These are phyloP conservation scores for Actinostola sp. DNA, from an alignment of 92 coral and sea anemone species.

Conservation along the genomic window DNA sequence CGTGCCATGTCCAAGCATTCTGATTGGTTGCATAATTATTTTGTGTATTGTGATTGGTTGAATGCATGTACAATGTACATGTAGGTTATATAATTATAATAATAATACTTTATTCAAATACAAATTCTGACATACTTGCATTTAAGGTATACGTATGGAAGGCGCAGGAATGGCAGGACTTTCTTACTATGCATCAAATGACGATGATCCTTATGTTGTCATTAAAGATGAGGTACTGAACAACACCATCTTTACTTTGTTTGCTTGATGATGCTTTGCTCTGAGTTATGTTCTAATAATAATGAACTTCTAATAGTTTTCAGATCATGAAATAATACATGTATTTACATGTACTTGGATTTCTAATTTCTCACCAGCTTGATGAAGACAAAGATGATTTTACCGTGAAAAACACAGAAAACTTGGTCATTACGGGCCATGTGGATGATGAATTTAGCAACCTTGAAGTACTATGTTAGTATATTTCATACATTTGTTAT, in stretches of 20 bases:
- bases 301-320: too few species aligned
- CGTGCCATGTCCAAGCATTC: too few species aligned
- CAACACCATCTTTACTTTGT: too few species aligned
- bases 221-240: slow-evolving; percentile 70
- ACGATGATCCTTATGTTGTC: slow-evolving; percentile 91
- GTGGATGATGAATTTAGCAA: slow-evolving; percentile 94
- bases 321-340: not conserved
- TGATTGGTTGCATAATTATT: too few species aligned
- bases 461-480: slow-evolving; percentile 84
- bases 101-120: too few species aligned
- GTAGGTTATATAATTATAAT: too few species aligned
- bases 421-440: slow-evolving; percentile 82
- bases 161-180: slow-evolving; percentile 99
- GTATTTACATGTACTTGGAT: too few species aligned
- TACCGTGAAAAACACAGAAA: slow-evolving; percentile 80
- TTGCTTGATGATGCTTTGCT: too few species aligned
- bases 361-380: not conserved
- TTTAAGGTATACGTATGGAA: slow-evolving; percentile 81
- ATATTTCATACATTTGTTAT: too few species aligned
- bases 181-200: slow-evolving; percentile 81
- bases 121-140: not conserved
- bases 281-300: too few species aligned
- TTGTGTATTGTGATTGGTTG: too few species aligned
- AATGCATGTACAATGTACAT: too few species aligned
- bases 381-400: slow-evolving; percentile 85